phyloP scores from a whole-genome alignment of 2,797 vertebrate species.

The Enteromius thamalakanensis region DNA sequence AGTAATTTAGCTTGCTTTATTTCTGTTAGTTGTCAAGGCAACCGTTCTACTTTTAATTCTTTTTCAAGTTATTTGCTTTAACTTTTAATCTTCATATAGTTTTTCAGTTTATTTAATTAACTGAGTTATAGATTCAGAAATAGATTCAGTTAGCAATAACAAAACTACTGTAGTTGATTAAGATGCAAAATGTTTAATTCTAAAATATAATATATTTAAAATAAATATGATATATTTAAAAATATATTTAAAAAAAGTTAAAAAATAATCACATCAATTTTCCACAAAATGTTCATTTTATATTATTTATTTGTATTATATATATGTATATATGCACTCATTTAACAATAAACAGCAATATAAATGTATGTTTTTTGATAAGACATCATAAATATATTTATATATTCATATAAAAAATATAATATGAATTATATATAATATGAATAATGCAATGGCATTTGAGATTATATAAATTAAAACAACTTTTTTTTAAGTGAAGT shows the following conservation, averaged over 20 bases:
- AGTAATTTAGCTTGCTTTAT: neutral
- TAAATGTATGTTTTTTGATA: neutral
- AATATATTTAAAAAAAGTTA: neutral
- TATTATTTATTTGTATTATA: neutral
- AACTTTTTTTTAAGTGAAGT: neutral
- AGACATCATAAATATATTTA: neutral
- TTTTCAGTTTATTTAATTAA: neutral
- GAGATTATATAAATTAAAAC: too few relatives aligned
- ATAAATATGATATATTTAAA: neutral
- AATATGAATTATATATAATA: neutral
- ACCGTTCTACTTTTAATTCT: neutral
- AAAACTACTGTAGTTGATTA: slow-evolving; percentile 9
- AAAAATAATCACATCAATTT: neutral
- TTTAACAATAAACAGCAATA: neutral
- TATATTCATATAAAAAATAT: too few relatives aligned
- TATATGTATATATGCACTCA: neutral
- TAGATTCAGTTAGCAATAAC: neutral
- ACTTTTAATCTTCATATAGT: neutral
- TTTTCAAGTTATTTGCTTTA: neutral
- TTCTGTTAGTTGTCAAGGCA: neutral
- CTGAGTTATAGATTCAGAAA: neutral
- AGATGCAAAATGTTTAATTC: neutral
- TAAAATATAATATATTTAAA: too few relatives aligned
- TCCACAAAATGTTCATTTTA: neutral
- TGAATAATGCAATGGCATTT: neutral